Evolutionary conservation across 1,140 invertebrate species (phyloP), one percentile per base, ranked within the genome.

Genomic region (Drosophila ohnishii): DNA sequence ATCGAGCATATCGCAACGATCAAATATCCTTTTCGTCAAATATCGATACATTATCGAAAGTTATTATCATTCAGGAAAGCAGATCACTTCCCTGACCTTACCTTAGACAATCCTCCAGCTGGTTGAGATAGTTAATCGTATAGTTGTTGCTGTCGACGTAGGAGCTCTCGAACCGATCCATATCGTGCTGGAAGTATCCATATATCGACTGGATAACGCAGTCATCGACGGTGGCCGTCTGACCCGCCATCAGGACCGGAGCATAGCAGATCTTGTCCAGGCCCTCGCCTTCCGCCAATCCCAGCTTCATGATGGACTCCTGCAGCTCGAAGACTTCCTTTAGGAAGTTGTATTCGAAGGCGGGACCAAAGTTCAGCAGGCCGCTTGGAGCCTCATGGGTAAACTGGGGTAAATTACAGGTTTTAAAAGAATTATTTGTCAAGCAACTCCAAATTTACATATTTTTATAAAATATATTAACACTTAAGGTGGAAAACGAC

Each of bases 261-360:
- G 96, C 94, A 92, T 95, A 97, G 89, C 97, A 98, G 10, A 98
- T 95, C 77, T 96, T 94, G 76, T 95, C 93, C 47, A 98, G 84
- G 13, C 93, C 93, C 34, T 92, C 91, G 10, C 80, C 85, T 0
- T 93, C 92, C 0, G 90, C 86, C 75, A 92, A 61, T 0, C 92
- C 93, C 51, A 94, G 91, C 35, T 93, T 79, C 78, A 94, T 77
- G 61, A 96, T 93, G 62, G 93, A 53, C 14, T 93, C 80, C 86
- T 96, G 95, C 5, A 96, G 91, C 22, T 94, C 87, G 37, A 96
- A 93, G 1, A 96, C 93, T 74, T 94, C 92, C 39, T 92, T 78
- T n/a, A 97, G 86, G 84, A 97, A 96, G 13, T 92, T 91, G 76
- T 94, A 93, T 78, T 96, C 93, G 77, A 96, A 96, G 11, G 95